Percentiles rank a stretch among this genome's conserved stretches.
These are phyloP conservation scores for Watersipora subatra DNA, from an alignment of 1,140 invertebrate genomes.

Conservation along the genomic window DNA sequence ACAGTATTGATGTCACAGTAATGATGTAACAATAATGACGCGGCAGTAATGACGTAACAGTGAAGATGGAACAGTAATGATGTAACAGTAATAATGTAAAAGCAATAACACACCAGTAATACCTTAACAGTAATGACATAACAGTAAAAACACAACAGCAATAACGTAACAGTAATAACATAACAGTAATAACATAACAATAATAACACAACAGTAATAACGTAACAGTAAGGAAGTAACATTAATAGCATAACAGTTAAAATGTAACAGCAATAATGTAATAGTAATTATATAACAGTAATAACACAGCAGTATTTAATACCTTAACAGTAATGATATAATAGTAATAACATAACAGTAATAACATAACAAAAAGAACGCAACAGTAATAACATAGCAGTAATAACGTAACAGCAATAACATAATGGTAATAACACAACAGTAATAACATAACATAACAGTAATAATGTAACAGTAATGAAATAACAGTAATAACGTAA, in stretches of 20 bases:
- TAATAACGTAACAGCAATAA: no score
- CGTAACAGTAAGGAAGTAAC: neutral
- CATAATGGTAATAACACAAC: neutral
- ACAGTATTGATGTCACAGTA: neutral
- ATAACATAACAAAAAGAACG: neutral
- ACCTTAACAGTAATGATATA: neutral
- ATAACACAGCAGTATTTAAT: neutral
- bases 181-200: neutral
- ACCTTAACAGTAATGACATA: neutral
- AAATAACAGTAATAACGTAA: neutral
- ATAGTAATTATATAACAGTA: neutral
- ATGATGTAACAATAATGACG: no score
- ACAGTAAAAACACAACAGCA: neutral
- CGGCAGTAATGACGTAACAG: neutral
- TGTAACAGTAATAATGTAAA: neutral
- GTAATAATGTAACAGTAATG: neutral
- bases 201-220: neutral
- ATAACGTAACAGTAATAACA: neutral
- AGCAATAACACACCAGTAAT: neutral
- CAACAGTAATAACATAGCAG: neutral
- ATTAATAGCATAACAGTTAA: neutral
- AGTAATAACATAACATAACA: neutral
- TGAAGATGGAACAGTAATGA: neutral
- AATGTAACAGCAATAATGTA: neutral
- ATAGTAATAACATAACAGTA: neutral